phyloP scores from a whole-genome alignment of 2,113 vertebrate genomes.

The Apistogramma diplotaenia region DNA sequence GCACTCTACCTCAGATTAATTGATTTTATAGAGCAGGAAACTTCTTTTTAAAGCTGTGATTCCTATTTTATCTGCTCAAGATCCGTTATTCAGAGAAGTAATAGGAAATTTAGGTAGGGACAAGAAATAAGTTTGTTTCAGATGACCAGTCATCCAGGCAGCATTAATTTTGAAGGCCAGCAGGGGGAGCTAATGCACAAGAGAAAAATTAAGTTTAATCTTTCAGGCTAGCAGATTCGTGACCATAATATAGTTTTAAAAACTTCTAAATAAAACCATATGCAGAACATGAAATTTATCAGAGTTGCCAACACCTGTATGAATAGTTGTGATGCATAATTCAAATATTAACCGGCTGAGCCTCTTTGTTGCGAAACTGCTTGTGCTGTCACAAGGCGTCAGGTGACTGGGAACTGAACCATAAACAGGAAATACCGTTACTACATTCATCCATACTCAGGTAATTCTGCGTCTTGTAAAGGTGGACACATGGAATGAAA shows the following conservation, averaged over 20 bases:
- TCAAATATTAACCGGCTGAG: background rate
- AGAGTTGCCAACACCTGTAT: background rate
- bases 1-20: too few species aligned
- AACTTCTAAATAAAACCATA: background rate
- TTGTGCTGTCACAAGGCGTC: background rate
- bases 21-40: too few species aligned
- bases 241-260: rapidly evolving
- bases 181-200: slow-evolving; percentile 2
- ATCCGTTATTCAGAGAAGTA: background rate
- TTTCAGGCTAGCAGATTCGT: slow-evolving; percentile 12
- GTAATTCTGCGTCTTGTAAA: background rate
- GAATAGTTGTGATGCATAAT: background rate
- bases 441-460: background rate
- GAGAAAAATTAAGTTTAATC: background rate
- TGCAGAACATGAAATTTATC: rapidly evolving
- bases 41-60: too few species aligned
- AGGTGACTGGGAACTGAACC: slow-evolving; percentile 46
- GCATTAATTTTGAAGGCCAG: background rate
- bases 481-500: background rate
- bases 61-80: background rate
- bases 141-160: background rate
- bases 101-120: too few species aligned
- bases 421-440: slow-evolving; percentile 22
- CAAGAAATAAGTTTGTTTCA: too few species aligned
- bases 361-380: slow-evolving; percentile 41